Base-by-base conservation (phyloP, 2,888 invertebrate species). In the Ariolimax columbianus region DNA sequence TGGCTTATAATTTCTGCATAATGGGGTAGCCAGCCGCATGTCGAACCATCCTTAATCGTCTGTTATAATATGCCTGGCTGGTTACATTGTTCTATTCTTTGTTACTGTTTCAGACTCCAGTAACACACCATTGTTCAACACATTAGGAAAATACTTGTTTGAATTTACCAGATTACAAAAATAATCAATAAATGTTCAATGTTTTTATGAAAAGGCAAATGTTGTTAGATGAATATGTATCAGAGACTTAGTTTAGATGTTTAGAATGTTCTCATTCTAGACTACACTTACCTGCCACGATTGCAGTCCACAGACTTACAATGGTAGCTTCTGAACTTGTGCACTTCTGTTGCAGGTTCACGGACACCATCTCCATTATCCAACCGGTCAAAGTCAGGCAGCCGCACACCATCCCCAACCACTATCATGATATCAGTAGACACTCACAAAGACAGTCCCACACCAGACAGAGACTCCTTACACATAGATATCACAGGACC, bases 401-500 rank as follows among this genome's bases (percentile, higher is more conserved):
- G 89, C 59, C 88, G 89, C 23, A 87, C 88, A 33, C 90, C 90
- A 4, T 90, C 91, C 14, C 92, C 92, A 23, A 88, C 89, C 19
- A 88, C 89, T 84, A 90, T 91, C 83, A 85, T 92, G 72, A 89
- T 90, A 23, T 89, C 89, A 14, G 90, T 91, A 47, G 86, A 87
- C 70, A 89, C 88, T 40, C 90, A 89, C 77, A 92, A 92, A 84
- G 92, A 91, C 88, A 92, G 92, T 77, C 92, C 91, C 70, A 93
- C 93, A 23, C 93, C 93, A 33, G 93, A 93, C 88, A 87, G 93
- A 59, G 93, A 93, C 86, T 93, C 92, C 85, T 86, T 93, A 38
- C 93, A 93, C 81, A 92, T 93, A 85, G 93, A 93, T 66, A 93
- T 91, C 88, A 91, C 91, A 47, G 91, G 91, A 40, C 89, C 89